Base-by-base conservation (phyloP, 2,113 vertebrate species). In the Acanthisitta chloris region DNA sequence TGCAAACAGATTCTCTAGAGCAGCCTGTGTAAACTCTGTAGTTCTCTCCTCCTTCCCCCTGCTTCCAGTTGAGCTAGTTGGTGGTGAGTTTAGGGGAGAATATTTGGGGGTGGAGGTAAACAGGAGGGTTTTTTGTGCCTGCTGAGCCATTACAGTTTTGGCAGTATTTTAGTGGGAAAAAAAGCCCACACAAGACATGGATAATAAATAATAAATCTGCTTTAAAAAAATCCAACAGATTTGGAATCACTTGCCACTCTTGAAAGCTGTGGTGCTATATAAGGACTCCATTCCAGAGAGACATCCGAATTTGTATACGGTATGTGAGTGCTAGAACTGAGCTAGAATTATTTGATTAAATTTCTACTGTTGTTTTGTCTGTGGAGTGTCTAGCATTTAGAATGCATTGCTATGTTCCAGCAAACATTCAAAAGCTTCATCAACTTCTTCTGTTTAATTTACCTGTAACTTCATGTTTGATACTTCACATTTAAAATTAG, bases 181-280 rank as follows among this genome's bases (percentile, higher is more conserved):
- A 70, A 45, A 18, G 2, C 7, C 17, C 38, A 24, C 17, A 26
- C 7, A 65, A 88, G 33, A 31, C 33, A 33, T 36, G 18, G 92
- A 61, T 91, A 72, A 84, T 79, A 82, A 94, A 54, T 67, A 76
- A 81, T 65, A 58, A n/a, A 19, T 69, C 40, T 93, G 10, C 55
- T 82, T 90, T 58, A 4, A 40, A 82, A 82, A 90, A 96, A 86
- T 65, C 14, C 72, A 20, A 79, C 96, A 99, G 99, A 97, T 99
- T 92, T 98, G 98, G 97, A 97, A 97, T 89, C 94, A 76, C 18
- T 93, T 99, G 86, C 98, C 98, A 17, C 79, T 97, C 85, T 96
- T 99, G 94, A 99, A 99, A 96, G 99, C 99, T 59, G 98, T 99
- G 49, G 98, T 99, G 64, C 97, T 98, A 0, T 99, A 98, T 73